Evolutionary conservation across 2,113 vertebrate species (phyloP).

Genomic region (Leucosticte australis): DNA sequence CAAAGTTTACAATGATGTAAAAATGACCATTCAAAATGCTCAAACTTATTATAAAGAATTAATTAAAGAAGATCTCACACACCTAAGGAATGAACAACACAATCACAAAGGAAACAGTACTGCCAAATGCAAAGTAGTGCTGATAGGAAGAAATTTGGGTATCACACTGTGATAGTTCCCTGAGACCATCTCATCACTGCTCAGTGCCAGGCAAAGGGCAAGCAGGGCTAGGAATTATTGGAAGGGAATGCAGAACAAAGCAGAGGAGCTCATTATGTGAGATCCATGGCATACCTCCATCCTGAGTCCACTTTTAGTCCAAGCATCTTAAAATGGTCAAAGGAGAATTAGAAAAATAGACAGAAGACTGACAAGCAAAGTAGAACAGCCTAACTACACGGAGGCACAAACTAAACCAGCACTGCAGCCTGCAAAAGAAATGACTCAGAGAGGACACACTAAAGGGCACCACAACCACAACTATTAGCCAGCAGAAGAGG

Average conservation of each 20-base stretch:
- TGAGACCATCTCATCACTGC: neutral
- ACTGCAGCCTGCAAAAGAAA: constrained; percentile 13
- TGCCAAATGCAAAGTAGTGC: neutral
- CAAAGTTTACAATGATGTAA: neutral
- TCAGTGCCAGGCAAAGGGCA: neutral
- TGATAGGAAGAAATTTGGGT: neutral
- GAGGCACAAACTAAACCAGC: neutral
- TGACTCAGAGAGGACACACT: constrained; percentile 3
- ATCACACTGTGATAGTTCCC: neutral
- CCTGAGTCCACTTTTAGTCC: neutral
- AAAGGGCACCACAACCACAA: constrained; percentile 1
- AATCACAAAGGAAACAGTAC: neutral
- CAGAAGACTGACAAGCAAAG: neutral
- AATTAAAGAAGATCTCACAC: neutral
- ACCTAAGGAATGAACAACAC: neutral
- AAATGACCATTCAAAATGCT: neutral
- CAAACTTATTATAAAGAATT: neutral
- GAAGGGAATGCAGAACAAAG: neutral
- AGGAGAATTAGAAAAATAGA: neutral
- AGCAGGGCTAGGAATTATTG: neutral
- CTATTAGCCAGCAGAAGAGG: constrained; percentile 4
- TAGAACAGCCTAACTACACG: neutral
- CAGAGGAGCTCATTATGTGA: neutral
- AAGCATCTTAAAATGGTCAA: constrained; percentile 9
- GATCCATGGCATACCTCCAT: neutral